Evolutionary conservation across 2,888 invertebrate species (phyloP), one percentile per base, ranked within the genome.

Genomic region (Heliconius hortense): DNA sequence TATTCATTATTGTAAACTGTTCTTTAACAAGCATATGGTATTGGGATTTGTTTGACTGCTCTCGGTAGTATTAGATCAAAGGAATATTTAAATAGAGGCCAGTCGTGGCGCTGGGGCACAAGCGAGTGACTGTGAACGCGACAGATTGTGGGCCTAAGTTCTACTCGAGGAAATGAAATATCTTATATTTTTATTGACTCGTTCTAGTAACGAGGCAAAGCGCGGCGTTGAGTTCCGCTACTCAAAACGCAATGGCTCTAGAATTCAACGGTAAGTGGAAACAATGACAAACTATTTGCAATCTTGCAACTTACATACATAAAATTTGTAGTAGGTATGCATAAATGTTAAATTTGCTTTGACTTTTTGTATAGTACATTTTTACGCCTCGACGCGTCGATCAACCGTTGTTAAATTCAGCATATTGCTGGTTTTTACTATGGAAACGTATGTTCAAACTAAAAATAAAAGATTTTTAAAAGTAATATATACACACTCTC

Each of bases 291-390:
- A n/a, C n/a, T n/a, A n/a, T n/a, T n/a, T n/a, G n/a, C n/a, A n/a
- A n/a, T n/a, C n/a, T n/a, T n/a, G 31, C 28, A 63, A 63, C 31
- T 31, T 63, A 31, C 63, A 63, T 56, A n/a, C n/a, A 10, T n/a
- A 21, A 2, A 18, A 31, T 13, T 13, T 64, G 13, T 35, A 66
- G 8, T 66, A 48, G 48, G 7, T 48, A 48, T 24, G n/a, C 15
- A 24, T 5, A 18, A 68, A 53, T 53, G 68, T 28, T 69, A 56
- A n/a, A 56, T n/a, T 69, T 56, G 53, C n/a, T 56, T 56, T 31
- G 31, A 31, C 69, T 75, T 71, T 76, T 74, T 72, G 66, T 74
- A 62, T 66, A 59, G 59, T 74, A 35, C 68, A 68, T 64, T 63
- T 73, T 63, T 63, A 76, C 64, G 66, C 56, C 28, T 56, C 56